A percentile compares a stretch with the other conserved stretches of the same genome.
These are phyloP conservation scores for Trachemys scripta DNA, from an alignment of 2,113 vertebrate genomes.

Conservation along the genomic window DNA sequence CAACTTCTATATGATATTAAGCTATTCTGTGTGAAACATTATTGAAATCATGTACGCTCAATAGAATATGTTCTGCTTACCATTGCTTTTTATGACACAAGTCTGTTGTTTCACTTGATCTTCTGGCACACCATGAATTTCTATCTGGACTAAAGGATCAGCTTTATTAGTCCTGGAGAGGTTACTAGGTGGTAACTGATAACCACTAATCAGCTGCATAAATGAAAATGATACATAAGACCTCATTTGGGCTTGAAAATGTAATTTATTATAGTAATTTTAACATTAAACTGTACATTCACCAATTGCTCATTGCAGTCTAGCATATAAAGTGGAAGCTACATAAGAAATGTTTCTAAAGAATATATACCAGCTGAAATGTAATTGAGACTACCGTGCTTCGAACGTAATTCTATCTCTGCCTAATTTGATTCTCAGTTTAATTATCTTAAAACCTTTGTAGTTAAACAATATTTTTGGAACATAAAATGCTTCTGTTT, in stretches of 20 bases:
- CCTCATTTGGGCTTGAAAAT: not conserved
- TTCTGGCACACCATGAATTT: constrained; percentile 83
- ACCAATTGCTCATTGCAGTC: not conserved
- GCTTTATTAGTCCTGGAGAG: constrained; percentile 75
- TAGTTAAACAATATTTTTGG: not conserved
- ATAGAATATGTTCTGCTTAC: constrained; percentile 74
- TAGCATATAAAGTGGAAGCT: not conserved
- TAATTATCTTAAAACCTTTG: not conserved
- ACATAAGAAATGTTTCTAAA: not conserved
- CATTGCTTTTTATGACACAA: constrained; percentile 84
- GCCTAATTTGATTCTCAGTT: not conserved
- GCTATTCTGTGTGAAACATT: not conserved
- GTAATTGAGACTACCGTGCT: not conserved
- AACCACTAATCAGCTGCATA: constrained; percentile 88
- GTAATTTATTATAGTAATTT: not conserved
- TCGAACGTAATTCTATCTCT: not conserved
- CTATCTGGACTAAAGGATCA: constrained; percentile 83
- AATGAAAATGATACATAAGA: constrained; percentile 7
- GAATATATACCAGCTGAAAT: not conserved
- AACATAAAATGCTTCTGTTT: not conserved
- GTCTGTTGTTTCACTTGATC: constrained; percentile 82
- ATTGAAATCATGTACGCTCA: not conserved
- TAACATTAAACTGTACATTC: not conserved
- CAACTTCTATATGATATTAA: not conserved
- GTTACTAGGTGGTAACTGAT: constrained; percentile 80